Base-by-base conservation (phyloP, 2,888 invertebrate species). In the Chirona hameri region DNA sequence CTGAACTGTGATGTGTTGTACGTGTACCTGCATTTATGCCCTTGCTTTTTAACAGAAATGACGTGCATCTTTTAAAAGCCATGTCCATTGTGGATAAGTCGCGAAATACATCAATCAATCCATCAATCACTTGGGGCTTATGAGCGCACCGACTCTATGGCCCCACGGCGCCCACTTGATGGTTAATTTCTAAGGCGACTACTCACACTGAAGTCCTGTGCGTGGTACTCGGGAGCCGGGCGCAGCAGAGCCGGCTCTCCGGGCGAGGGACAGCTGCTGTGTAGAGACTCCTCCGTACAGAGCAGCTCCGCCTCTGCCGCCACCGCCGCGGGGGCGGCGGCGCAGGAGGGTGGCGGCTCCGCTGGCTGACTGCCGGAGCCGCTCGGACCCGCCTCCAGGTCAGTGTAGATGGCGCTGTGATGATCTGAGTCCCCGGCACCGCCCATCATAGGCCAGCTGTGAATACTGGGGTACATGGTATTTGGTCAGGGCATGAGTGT, bases 261-360 rank as follows among this genome's bases (percentile, higher is more conserved):
- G 14, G 80, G 80, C 15, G 80, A 80, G 52, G 80, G 80, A 9
- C 80, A 80, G 55, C 80, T 80, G 80, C 55, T 80, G 55, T 48
- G 55, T 27, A 80, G 80, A 14, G 80, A 80, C 29, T 80, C 80
- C 52, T 80, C 80, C 10, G 80, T 80, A 27, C 48, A 80, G 52
- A 80, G 80, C 29, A 80, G 80, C 52, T 80, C 80, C 48, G 39
- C 15, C 4, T 52, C 72, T 21, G 29, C 9, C 27, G 7, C 15
- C 18, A 1, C 52, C 15, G 15, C 18, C 7, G 52, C 12, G 21
- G 57, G 5, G 18, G 15, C 46, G 46, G 55, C 52, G 55, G 80
- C 48, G 46, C 12, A 14, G 39, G 39, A 2, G 39, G 39, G 4
- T 39, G 52, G 24, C 29, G 52, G 57, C 27, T 57, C 55, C 48